Base-by-base conservation (phyloP, 2,797 vertebrate genomes). In the Danio albolineatus region DNA sequence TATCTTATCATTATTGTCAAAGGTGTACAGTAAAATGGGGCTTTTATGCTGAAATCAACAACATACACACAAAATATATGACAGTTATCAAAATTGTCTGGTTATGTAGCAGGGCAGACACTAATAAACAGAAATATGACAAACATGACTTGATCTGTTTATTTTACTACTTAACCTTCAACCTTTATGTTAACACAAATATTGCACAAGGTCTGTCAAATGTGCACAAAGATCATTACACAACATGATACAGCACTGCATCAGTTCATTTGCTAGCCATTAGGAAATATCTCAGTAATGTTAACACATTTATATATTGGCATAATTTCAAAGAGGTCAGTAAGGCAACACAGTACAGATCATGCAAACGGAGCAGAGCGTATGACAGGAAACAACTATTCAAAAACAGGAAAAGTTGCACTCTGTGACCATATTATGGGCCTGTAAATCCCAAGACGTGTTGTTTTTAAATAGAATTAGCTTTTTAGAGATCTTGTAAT, bases 271-370 rank as follows among this genome's bases (percentile, higher is more conserved):
- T 69, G 73, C 78, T 49, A 80, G 59, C 69, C 54, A 76, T 61
- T 56, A 74, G 41, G 61, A 76, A 76, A 71, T 70, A 53, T 81
- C n/a, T 65, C n/a, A 28, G 48, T 53, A 75, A 78, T 73, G 71
- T 74, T 57, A 81, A 84, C 48, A 72, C 46, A 64, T 78, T 69
- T 41, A 62, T 83, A 83, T 85, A 70, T 76, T 85, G 70, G 41
- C 71, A 67, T 79, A 28, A 71, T 74, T 44, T 86, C 79, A 78
- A 89, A 88, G 86, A 89, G 75, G 87, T 85, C 81, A 85, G 86
- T 91, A 93, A 91, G 90, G 91, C 92, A 92, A 84, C 87, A 92
- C 90, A 92, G 85, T 82, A 92, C 84, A 87, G 48, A 76, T 87
- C 82, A 88, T 89, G 84, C 85, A 85, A 86, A 86, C 78, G 80